Percentiles rank a stretch among this genome's conserved stretches.
Conservation (phyloP, 1,140 invertebrate species). For the Pachyrhynchus sulphureomaculatus region DNA sequence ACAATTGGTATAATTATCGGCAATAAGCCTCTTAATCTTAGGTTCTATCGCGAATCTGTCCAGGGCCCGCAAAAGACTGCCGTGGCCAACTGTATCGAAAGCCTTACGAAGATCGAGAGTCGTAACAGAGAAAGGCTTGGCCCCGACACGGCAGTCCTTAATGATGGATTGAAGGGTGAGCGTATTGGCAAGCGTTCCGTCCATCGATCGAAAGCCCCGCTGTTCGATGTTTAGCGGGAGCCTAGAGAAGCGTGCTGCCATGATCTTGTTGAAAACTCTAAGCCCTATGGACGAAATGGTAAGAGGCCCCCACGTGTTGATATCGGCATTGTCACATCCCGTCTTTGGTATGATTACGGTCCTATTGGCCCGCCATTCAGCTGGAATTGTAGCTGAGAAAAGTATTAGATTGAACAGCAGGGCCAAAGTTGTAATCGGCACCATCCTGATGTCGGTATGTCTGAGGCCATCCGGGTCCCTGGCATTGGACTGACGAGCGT, state of each 20-base stretch:
- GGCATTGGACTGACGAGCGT: no score
- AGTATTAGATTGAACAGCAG: no score
- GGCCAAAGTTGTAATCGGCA: no score
- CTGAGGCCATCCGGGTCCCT: no score
- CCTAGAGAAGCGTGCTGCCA: not conserved
- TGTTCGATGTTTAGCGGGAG: not conserved
- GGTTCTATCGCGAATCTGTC: not conserved
- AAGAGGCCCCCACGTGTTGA: constrained; percentile 10
- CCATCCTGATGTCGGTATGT: no score
- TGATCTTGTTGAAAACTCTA: not conserved
- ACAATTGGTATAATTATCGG: constrained; percentile 29
- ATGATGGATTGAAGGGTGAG: constrained; percentile 45
- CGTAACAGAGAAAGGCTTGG: constrained; percentile 42
- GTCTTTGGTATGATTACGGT: not conserved
- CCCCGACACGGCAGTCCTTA: not conserved
- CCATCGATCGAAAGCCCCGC: not conserved
- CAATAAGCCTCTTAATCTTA: constrained; percentile 28
- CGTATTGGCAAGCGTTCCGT: not conserved
- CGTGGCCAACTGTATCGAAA: constrained; percentile 14
- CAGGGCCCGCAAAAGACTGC: not conserved
- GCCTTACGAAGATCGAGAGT: constrained; percentile 43
- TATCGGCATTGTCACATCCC: not conserved
- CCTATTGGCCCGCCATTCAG: no score
- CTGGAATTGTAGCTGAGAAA: no score
- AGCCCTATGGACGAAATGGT: not conserved